Conservation (phyloP, 2,797 vertebrate species). For the Epinephelus coioides region DNA sequence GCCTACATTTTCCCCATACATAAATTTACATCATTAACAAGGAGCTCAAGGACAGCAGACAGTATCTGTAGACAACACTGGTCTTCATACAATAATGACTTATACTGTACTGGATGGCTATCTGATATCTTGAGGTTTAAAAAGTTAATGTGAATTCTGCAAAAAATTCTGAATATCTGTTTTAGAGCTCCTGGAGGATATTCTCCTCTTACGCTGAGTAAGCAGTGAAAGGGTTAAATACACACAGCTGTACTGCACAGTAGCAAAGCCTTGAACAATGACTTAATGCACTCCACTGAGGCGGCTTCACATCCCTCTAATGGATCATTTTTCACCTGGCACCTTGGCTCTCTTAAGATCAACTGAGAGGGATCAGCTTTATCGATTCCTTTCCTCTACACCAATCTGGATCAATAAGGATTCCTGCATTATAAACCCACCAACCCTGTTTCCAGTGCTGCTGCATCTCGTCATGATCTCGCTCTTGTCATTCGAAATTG, state of each 20-base stretch:
- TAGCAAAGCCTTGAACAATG: slow-evolving; percentile 72
- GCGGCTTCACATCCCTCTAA: slow-evolving; percentile 74
- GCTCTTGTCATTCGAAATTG: slow-evolving; percentile 48
- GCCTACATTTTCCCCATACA: not conserved
- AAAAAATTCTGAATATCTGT: not conserved
- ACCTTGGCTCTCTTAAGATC: slow-evolving; percentile 80
- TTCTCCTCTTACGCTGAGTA: not conserved
- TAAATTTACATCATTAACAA: not conserved
- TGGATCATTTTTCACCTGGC: slow-evolving; percentile 83
- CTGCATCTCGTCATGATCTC: slow-evolving; percentile 53
- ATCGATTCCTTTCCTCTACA: slow-evolving; percentile 73
- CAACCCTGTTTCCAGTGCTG: slow-evolving; percentile 43
- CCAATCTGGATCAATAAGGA: slow-evolving; percentile 73
- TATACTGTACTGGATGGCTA: not conserved
- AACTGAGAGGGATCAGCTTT: slow-evolving; percentile 78
- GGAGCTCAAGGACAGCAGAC: not conserved
- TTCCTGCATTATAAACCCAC: slow-evolving; percentile 73
- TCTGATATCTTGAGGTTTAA: not conserved
- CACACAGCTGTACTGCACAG: slow-evolving; percentile 41
- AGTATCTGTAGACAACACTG: not conserved
- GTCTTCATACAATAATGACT: not conserved
- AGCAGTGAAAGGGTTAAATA: slow-evolving; percentile 50
- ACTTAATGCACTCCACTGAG: slow-evolving; percentile 78
- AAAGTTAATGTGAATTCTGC: not conserved
- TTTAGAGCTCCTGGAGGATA: not conserved